These are phyloP conservation scores for Edolisoma coerulescens DNA, from an alignment of 2,113 vertebrate species.

Conservation along the genomic window DNA sequence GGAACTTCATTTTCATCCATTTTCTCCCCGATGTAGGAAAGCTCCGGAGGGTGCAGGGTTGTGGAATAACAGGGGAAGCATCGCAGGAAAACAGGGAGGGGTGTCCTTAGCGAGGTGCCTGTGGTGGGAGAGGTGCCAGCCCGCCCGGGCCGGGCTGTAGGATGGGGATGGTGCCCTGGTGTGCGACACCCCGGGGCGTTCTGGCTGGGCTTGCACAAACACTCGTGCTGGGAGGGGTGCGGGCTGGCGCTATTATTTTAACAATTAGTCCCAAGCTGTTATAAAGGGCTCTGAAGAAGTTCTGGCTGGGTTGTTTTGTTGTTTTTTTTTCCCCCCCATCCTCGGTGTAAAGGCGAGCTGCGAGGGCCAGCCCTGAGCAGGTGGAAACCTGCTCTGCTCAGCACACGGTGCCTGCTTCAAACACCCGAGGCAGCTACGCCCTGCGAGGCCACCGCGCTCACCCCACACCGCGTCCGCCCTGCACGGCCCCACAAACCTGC, in stretches of 20 bases:
- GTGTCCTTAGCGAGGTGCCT: neutral
- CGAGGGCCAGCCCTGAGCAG: neutral
- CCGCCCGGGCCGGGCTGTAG: accelerated
- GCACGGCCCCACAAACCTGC: neutral
- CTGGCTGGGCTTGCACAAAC: neutral
- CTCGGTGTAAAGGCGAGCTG: neutral
- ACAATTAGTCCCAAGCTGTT: neutral
- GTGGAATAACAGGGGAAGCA: neutral
- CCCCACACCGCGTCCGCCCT: neutral
- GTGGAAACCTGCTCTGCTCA: constrained; percentile 24
- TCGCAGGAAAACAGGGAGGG: neutral
- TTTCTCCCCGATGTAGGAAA: neutral
- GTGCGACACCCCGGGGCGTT: neutral
- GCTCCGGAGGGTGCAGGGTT: neutral
- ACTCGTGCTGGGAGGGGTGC: neutral
- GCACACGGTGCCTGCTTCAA: neutral
- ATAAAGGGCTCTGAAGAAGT: neutral
- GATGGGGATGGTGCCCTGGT: neutral
- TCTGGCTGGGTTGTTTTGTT: neutral
- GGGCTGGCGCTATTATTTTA: neutral
- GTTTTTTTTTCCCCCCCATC: too few relatives aligned
- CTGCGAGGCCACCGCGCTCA: neutral
- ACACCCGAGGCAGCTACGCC: neutral
- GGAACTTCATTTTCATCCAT: neutral
- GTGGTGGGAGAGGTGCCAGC: neutral